Evolutionary conservation across 2,113 vertebrate genomes (phyloP).

Genomic region (Corvus moneduloides): DNA sequence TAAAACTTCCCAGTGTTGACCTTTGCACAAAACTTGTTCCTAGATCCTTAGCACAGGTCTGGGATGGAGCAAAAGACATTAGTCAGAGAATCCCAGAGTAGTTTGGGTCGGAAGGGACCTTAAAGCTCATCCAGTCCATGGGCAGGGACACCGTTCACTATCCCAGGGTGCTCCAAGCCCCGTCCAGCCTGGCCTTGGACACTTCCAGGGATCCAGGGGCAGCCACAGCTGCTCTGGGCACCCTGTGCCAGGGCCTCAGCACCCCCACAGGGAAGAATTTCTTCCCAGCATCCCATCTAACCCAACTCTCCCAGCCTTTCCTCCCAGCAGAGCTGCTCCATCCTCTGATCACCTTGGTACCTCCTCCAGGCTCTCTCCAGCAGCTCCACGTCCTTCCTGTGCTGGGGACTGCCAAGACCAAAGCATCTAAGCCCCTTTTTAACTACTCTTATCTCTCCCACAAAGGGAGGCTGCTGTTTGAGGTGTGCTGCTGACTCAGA

Average conservation of each 20-base stretch:
- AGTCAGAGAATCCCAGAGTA: background rate
- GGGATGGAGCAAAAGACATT: background rate
- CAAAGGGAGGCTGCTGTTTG: background rate
- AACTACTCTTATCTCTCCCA: background rate
- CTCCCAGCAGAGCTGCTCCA: background rate
- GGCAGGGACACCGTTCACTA: background rate
- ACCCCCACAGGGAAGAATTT: background rate
- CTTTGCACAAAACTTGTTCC: background rate
- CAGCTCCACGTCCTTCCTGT: background rate
- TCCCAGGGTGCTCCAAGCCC: background rate
- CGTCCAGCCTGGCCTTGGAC: rapidly evolving
- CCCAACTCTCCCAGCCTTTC: background rate
- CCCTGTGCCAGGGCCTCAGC: background rate
- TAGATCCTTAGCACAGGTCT: background rate
- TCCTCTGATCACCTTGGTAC: background rate
- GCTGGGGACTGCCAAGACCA: background rate
- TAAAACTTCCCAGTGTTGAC: background rate
- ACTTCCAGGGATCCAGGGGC: background rate
- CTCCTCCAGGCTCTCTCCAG: rapidly evolving
- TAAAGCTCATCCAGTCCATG: background rate
- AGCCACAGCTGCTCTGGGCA: background rate
- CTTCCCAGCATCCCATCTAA: background rate
- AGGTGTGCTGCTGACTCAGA: background rate
- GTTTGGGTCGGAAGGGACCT: background rate
- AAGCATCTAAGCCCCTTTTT: background rate